Percentiles rank a stretch among this genome's conserved stretches.
phyloP scores from a whole-genome alignment of 2,113 vertebrate genomes.

The Parotia lawesii region DNA sequence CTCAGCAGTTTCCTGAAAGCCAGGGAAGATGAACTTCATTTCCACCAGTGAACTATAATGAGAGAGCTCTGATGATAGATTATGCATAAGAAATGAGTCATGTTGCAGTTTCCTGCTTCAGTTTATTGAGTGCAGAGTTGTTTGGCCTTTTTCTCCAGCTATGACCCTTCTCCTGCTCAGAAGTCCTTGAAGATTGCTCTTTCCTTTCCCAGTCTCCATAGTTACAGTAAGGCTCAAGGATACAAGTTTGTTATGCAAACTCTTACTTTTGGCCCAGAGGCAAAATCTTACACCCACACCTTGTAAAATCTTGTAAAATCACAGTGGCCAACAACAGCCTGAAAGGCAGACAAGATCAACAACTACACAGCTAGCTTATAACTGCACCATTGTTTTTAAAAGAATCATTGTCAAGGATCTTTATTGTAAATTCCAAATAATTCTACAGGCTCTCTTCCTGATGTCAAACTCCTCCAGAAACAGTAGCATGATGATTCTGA shows the following conservation, averaged over 20 bases:
- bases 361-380: neutral
- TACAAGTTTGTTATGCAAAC: neutral
- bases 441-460: neutral
- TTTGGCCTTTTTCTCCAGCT: slow-evolving; percentile 29
- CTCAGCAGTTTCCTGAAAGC: slow-evolving; percentile 47
- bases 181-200: neutral
- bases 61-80: slow-evolving; percentile 43
- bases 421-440: neutral
- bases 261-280: neutral
- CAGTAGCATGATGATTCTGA: neutral
- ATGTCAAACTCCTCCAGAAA: neutral
- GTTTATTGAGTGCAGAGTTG: slow-evolving; percentile 25
- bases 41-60: slow-evolving; percentile 35
- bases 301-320: neutral
- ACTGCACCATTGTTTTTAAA: neutral
- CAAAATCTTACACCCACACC: neutral
- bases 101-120: slow-evolving; percentile 44
- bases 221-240: neutral
- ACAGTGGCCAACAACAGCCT: neutral
- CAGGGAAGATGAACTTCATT: slow-evolving; percentile 41
- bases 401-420: neutral
- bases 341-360: neutral
- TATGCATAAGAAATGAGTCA: slow-evolving; percentile 48
- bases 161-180: slow-evolving; percentile 31
- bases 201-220: neutral